Evolutionary conservation across 2,888 invertebrate species (phyloP).

Genomic region (Eupelmus urozonus): DNA sequence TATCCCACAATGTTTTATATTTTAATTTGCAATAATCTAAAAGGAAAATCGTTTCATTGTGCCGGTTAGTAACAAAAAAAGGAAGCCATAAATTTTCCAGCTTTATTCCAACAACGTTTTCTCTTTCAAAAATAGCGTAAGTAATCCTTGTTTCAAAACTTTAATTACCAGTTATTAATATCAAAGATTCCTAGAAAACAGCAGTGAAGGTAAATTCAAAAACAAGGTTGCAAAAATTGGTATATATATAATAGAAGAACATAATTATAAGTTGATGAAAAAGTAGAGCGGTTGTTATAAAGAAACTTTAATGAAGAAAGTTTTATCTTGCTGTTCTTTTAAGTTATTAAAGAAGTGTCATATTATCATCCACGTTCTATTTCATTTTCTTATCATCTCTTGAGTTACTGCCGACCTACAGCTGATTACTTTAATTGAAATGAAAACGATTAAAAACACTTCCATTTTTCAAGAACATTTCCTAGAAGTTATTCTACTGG

Average conservation of each 20-base stretch:
- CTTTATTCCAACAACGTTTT: too few species aligned
- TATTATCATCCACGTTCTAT: not conserved
- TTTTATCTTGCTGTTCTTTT: not conserved
- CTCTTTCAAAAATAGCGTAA: not conserved
- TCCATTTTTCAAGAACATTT: too few species aligned
- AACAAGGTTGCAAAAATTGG: not conserved
- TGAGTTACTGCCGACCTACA: too few species aligned
- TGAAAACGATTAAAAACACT: too few species aligned
- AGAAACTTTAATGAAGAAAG: conserved; percentile 1
- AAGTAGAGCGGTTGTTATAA: conserved; percentile 12
- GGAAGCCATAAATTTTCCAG: conserved; percentile 18
- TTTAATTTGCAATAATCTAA: not conserved
- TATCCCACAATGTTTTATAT: not conserved
- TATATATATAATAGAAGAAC: not conserved
- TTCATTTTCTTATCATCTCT: too few species aligned
- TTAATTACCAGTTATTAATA: not conserved
- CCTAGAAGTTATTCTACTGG: too few species aligned
- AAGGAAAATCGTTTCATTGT: conserved; percentile 8
- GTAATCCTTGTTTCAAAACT: not conserved
- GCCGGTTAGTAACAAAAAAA: not conserved
- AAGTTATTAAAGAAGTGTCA: not conserved
- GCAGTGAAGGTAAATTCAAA: too few species aligned
- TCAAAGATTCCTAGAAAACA: too few species aligned
- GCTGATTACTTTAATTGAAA: too few species aligned
- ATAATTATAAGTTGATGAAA: conserved; percentile 17